phyloP scores from a whole-genome alignment of 1,140 invertebrate genomes.

The Heliconius congener region DNA sequence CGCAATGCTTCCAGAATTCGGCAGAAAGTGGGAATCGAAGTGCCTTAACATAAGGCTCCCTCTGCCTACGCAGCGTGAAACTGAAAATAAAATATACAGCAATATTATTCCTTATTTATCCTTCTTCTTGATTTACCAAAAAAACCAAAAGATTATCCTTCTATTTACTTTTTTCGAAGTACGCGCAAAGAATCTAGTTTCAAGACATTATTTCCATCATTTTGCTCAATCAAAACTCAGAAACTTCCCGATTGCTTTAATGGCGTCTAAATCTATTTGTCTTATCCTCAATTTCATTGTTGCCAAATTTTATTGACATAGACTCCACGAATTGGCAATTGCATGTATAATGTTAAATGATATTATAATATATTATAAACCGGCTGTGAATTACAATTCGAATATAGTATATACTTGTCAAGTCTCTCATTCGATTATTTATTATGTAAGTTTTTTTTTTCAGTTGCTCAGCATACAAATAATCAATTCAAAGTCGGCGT shows the following conservation, averaged over 20 bases:
- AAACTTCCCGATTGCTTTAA: not conserved
- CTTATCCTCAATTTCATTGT: not conserved
- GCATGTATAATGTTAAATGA: not conserved
- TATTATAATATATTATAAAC: conserved; percentile 9
- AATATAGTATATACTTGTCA: not conserved
- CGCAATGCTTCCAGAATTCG: no score
- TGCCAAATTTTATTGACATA: not conserved
- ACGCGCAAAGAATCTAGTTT: no score
- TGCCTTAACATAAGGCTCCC: no score
- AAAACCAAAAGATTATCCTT: no score
- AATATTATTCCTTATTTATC: no score
- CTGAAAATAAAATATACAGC: no score
- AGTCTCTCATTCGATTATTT: not conserved
- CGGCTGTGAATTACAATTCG: not conserved
- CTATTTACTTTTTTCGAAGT: no score
- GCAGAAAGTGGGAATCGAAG: no score
- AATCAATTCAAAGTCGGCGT: no score
- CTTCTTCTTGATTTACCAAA: no score
- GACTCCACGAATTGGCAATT: not conserved
- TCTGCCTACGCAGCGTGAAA: no score
- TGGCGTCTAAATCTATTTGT: not conserved
- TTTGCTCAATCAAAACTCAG: not conserved
- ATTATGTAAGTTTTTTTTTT: not conserved
- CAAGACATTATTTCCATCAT: no score
- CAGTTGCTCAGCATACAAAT: not conserved